A percentile compares a stretch with the other conserved stretches of the same genome.
These are phyloP conservation scores for Dermatemys mawii DNA, from an alignment of 2,113 vertebrate species.

Conservation along the genomic window DNA sequence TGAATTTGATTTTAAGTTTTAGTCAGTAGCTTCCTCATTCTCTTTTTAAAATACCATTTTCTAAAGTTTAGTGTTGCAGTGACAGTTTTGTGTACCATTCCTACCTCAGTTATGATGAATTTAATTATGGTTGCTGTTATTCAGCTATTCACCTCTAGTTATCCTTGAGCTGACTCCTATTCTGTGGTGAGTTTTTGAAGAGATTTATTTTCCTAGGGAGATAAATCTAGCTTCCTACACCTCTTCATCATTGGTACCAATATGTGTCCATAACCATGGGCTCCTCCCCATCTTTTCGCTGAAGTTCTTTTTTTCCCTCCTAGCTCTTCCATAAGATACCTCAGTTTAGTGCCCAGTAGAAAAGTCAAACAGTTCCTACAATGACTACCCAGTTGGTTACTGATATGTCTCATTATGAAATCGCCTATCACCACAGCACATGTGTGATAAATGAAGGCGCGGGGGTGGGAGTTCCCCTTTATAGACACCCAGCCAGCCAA, in stretches of 20 bases:
- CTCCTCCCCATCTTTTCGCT: neutral
- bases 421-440: neutral
- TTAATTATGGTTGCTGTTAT: neutral
- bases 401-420: neutral
- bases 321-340: fast-evolving
- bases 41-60: neutral
- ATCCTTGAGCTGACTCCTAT: neutral
- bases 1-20: neutral
- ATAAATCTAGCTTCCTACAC: neutral
- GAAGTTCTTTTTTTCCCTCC: neutral
- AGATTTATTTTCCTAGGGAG: neutral
- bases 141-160: neutral
- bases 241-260: neutral
- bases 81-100: neutral
- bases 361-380: neutral
- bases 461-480: no score
- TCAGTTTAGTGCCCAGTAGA: neutral
- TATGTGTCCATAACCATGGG: neutral
- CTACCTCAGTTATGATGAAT: neutral
- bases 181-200: neutral
- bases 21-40: neutral
- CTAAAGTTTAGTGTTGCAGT: neutral
- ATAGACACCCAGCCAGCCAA: no score
- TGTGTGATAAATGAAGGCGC: no score
- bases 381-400: neutral